Conservation (phyloP, 2,888 invertebrate species). For the Chydorus sphaericus region DNA sequence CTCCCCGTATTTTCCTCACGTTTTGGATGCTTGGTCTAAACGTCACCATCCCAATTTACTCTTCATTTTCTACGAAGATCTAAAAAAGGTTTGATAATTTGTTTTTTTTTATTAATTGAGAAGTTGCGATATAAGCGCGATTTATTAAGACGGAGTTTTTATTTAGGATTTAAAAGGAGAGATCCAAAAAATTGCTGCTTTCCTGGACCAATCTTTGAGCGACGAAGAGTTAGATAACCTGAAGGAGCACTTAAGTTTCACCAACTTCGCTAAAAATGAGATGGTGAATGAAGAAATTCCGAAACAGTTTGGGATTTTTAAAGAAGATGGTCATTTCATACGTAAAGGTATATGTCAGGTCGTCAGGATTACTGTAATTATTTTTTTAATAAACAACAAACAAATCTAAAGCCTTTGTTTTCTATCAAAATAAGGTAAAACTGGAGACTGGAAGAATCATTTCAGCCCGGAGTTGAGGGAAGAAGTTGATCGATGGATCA, state of each 20-base stretch:
- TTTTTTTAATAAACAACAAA: too few relatives aligned
- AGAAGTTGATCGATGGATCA: conserved; percentile 56
- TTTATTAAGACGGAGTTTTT: background rate
- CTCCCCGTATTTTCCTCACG: conserved; percentile 63
- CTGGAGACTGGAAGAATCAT: conserved; percentile 63
- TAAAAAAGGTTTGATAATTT: too few relatives aligned
- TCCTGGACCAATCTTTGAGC: conserved; percentile 48
- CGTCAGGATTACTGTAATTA: too few relatives aligned
- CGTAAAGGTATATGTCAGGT: conserved; percentile 16
- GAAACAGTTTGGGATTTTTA: conserved; percentile 9
- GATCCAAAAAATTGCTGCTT: conserved; percentile 52
- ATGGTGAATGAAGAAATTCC: conserved; percentile 43
- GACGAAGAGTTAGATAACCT: conserved; percentile 51
- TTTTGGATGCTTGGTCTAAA: conserved; percentile 57
- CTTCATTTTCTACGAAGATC: conserved; percentile 66
- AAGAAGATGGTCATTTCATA: conserved; percentile 11
- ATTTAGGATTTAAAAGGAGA: conserved; percentile 44
- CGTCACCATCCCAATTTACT: conserved; percentile 50
- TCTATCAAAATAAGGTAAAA: too few relatives aligned
- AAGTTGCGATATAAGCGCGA: too few relatives aligned
- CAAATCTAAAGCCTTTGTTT: too few relatives aligned
- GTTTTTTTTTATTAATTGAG: too few relatives aligned
- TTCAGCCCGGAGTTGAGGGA: conserved; percentile 55
- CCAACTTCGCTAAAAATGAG: conserved; percentile 65
- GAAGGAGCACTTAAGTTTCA: conserved; percentile 58